Evolutionary conservation across 1,140 invertebrate genomes (phyloP).

Genomic region (Drosophila sp.): DNA sequence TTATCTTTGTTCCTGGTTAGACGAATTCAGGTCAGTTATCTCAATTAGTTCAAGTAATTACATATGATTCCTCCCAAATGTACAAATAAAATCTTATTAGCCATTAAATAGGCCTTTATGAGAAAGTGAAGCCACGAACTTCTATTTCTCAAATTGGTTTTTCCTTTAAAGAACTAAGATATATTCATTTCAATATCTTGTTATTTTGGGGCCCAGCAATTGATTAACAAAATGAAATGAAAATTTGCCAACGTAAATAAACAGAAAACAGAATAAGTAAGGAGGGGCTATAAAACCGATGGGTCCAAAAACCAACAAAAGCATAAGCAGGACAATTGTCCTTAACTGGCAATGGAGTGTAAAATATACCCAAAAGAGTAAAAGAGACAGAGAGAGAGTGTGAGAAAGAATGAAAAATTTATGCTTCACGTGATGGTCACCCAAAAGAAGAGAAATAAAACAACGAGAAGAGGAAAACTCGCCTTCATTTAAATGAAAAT

Average conservation of each 20-base stretch:
- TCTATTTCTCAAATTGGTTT: background rate
- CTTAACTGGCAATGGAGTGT: conserved; percentile 61
- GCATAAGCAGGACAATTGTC: conserved; percentile 18
- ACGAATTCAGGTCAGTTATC: no score
- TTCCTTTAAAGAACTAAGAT: background rate
- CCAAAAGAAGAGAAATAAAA: conserved; percentile 19
- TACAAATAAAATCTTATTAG: no score
- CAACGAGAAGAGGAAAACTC: conserved; percentile 44
- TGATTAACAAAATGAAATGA: conserved; percentile 74
- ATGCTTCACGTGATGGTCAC: conserved; percentile 56
- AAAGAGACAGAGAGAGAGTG: conserved; percentile 11
- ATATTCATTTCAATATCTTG: conserved; percentile 8
- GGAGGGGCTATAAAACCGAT: conserved; percentile 63
- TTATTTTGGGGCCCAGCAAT: conserved; percentile 31
- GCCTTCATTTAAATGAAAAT: conserved; percentile 74
- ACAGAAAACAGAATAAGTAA: conserved; percentile 26
- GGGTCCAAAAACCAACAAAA: conserved; percentile 46
- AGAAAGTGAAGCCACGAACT: no score
- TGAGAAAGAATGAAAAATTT: conserved; percentile 57
- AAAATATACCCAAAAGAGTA: conserved; percentile 65
- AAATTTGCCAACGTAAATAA: conserved; percentile 48
- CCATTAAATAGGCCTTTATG: no score
- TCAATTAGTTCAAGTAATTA: no score
- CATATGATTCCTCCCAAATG: no score
- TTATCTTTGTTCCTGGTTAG: no score